Percentiles rank a stretch among this genome's conserved stretches.
Conservation (phyloP, 2,797 vertebrate species). For the Phrynocephalus vlangalii region DNA sequence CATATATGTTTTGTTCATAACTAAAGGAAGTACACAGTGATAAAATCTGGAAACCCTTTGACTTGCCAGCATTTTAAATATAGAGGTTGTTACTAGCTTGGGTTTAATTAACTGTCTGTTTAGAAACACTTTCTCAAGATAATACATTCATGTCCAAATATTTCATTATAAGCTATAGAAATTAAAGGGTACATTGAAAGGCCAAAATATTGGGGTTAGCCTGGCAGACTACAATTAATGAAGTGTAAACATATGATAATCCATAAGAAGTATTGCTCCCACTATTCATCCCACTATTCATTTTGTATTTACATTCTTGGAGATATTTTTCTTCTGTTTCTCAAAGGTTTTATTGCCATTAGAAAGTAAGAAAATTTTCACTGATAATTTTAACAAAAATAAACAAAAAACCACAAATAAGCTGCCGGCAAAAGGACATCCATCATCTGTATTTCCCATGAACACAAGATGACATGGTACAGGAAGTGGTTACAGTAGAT, state of each 20-base stretch:
- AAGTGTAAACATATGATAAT: conserved; percentile 30
- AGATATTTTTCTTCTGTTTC: not conserved
- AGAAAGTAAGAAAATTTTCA: conserved; percentile 40
- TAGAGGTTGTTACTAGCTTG: conserved; percentile 4
- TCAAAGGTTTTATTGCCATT: conserved; percentile 11
- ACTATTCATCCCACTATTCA: not conserved
- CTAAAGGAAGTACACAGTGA: not conserved
- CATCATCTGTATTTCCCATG: not conserved
- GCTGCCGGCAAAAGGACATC: conserved; percentile 13
- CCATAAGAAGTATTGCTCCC: not conserved
- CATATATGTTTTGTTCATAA: not conserved
- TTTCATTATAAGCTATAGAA: conserved; percentile 22
- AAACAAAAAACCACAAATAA: not conserved
- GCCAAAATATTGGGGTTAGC: conserved; percentile 10
- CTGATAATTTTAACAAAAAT: not conserved
- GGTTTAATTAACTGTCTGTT: conserved; percentile 48
- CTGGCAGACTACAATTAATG: conserved; percentile 15
- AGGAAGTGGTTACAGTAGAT: conserved; percentile 16
- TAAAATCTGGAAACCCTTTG: not conserved
- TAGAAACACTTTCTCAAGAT: conserved; percentile 39
- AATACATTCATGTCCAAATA: not conserved
- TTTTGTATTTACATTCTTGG: not conserved
- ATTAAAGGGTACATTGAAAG: conserved; percentile 31
- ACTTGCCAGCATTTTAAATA: conserved; percentile 33
- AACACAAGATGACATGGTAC: not conserved